Conservation (phyloP, 2,113 vertebrate species). For the Sylvietta virens region DNA sequence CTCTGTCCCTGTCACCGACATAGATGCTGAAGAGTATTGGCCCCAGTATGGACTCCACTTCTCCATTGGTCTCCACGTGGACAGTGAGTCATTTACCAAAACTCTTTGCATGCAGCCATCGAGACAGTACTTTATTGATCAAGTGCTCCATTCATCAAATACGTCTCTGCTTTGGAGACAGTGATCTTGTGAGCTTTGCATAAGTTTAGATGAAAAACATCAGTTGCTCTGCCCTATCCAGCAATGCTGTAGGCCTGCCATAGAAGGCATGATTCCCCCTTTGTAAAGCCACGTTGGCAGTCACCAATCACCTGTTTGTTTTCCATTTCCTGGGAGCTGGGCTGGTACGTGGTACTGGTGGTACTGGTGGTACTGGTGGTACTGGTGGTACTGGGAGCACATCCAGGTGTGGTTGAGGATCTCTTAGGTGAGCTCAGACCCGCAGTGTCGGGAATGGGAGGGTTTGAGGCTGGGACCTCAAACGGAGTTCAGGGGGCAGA, state of each 20-base stretch:
- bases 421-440: background rate
- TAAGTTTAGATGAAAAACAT: background rate
- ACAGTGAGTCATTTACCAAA: background rate
- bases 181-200: background rate
- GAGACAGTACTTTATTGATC: background rate
- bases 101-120: background rate
- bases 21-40: background rate
- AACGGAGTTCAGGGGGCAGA: background rate
- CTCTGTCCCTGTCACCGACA: background rate
- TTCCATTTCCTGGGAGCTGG: background rate
- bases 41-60: background rate
- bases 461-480: background rate
- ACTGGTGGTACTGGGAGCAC: background rate
- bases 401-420: background rate
- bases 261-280: background rate
- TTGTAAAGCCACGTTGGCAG: background rate
- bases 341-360: background rate
- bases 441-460: background rate
- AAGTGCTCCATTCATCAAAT: background rate
- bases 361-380: background rate
- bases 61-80: rapidly evolving
- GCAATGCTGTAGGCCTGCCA: background rate
- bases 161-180: background rate
- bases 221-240: background rate
- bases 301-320: background rate